A percentile compares a stretch with the other conserved stretches of the same genome.
phyloP scores from a whole-genome alignment of 2,888 invertebrate species.

The Prenolepis imparis region DNA sequence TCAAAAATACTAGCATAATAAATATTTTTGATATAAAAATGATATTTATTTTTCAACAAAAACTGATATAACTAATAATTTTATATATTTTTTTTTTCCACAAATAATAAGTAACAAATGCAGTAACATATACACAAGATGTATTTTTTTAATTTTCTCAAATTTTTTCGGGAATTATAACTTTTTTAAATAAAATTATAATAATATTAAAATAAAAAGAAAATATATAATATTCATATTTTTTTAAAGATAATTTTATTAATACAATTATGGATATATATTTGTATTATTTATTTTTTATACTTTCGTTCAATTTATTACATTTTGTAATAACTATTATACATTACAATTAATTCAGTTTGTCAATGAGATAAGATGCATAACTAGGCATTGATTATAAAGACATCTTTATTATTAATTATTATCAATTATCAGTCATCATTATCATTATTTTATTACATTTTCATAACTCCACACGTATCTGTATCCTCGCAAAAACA shows the following conservation, averaged over 20 bases:
- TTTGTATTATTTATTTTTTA: background rate
- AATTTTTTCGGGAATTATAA: background rate
- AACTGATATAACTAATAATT: background rate
- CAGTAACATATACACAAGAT: background rate
- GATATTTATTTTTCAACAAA: background rate
- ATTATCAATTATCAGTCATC: background rate
- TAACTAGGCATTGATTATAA: background rate
- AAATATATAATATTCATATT: background rate
- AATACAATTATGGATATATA: background rate
- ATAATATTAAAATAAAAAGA: too few species aligned
- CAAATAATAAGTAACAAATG: background rate
- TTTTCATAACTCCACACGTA: background rate
- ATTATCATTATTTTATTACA: constrained; percentile 3
- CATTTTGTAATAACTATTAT: constrained; percentile 24
- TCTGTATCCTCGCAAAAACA: background rate
- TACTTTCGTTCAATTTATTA: constrained; percentile 20
- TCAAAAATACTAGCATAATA: background rate
- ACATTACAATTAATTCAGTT: constrained; percentile 1
- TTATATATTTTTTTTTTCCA: too few species aligned
- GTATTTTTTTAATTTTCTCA: background rate
- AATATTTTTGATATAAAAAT: background rate
- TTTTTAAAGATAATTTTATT: background rate
- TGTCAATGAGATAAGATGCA: background rate
- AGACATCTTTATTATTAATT: background rate
- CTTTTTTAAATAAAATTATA: background rate